phyloP scores from a whole-genome alignment of 37 sponge, comb jelly and placozoan genomes.

The Aphrocallistes beatrix region DNA sequence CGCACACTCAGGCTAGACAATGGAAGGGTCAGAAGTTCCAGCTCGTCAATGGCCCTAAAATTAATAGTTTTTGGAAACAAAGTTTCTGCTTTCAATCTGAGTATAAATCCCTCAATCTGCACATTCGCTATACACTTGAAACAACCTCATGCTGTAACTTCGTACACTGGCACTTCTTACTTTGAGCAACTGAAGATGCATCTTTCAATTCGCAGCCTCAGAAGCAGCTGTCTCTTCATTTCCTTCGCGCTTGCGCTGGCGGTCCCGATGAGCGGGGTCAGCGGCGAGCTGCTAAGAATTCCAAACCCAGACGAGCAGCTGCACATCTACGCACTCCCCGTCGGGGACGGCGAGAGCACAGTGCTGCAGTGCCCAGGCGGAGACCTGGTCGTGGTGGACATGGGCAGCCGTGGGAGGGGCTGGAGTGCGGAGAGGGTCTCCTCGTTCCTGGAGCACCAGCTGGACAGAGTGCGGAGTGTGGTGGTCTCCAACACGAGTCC shows the following conservation, averaged over 20 bases:
- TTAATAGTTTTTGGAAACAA: too few species aligned
- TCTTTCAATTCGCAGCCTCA: too few species aligned
- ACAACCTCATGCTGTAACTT: too few species aligned
- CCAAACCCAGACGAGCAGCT: not conserved
- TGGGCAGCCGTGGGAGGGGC: not conserved
- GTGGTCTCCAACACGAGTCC: not conserved
- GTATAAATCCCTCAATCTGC: too few species aligned
- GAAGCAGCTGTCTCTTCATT: not conserved
- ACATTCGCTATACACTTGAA: too few species aligned
- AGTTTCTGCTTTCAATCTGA: too few species aligned
- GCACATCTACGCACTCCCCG: not conserved
- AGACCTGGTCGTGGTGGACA: not conserved
- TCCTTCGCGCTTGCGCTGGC: too few species aligned
- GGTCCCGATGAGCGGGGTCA: too few species aligned
- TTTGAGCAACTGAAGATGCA: not conserved
- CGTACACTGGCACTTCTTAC: too few species aligned
- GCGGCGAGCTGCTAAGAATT: not conserved
- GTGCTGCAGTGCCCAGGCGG: not conserved
- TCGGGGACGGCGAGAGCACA: conserved; percentile 4
- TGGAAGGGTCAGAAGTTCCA: too few species aligned
- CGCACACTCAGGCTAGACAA: too few species aligned
- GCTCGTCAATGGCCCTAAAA: too few species aligned
- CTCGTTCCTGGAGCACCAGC: not conserved
- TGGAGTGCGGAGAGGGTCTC: not conserved
- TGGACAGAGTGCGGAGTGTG: not conserved